Conservation (phyloP, 2,888 invertebrate species). For the Pemphredon lugubris region DNA sequence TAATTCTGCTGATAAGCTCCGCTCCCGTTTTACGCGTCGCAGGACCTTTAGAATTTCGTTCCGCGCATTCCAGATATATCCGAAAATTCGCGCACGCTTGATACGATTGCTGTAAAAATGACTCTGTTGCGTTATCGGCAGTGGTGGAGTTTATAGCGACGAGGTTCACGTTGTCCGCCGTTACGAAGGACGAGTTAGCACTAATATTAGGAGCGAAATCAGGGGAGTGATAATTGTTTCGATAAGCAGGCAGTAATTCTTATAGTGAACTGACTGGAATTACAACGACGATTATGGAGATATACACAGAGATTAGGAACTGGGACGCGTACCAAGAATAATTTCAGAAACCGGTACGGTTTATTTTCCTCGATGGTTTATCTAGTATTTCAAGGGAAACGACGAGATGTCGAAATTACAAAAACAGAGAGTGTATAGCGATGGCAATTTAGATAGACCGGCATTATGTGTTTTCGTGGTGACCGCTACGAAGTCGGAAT, state of each 20-base stretch:
- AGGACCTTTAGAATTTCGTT: constrained; percentile 6
- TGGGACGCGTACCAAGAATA: constrained; percentile 38
- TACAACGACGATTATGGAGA: constrained; percentile 42
- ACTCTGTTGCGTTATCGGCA: too few relatives aligned
- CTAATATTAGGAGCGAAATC: background rate
- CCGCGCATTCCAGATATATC: background rate
- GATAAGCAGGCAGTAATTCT: constrained; percentile 16
- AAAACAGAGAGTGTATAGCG: constrained; percentile 2
- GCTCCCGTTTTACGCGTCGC: constrained; percentile 21
- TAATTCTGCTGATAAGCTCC: constrained; percentile 13
- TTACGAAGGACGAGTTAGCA: background rate
- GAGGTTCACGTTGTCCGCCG: background rate
- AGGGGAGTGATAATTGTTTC: background rate
- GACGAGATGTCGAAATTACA: constrained; percentile 1
- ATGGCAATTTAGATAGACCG: constrained; percentile 32
- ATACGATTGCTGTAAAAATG: too few relatives aligned
- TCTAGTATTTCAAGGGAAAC: constrained; percentile 21
- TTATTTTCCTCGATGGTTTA: background rate
- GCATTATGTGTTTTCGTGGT: background rate
- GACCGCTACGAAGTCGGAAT: background rate
- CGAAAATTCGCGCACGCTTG: background rate
- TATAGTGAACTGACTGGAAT: constrained; percentile 26
- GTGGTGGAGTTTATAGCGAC: too few relatives aligned
- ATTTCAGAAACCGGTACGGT: constrained; percentile 25
- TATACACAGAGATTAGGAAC: constrained; percentile 44